Base-by-base conservation (phyloP, 2,113 vertebrate genomes). In the Gobius niger region DNA sequence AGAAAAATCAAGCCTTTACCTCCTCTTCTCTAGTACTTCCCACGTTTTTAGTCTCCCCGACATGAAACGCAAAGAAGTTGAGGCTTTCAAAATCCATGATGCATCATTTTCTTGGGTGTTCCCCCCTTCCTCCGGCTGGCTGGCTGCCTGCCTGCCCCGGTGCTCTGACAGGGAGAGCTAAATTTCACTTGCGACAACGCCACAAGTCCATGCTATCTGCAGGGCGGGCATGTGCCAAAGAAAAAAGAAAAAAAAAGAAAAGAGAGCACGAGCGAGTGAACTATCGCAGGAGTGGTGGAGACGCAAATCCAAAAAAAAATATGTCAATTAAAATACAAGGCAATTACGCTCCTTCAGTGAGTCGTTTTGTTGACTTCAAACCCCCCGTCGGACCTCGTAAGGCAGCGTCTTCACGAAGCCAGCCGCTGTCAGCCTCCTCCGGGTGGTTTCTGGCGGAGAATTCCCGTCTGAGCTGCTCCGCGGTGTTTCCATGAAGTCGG, bases 41-140 rank as follows among this genome's bases (percentile, higher is more conserved):
- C 82, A 72, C 79, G 63, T 70, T 66, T 68, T 71, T 63, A 54
- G 42, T 59, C 40, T 46, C 51, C 74, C 47, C 51, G 63, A 73
- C 70, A 24, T 56, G 12, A 44, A 76, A 65, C 62, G 76, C 67
- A 88, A 91, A 90, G 77, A 91, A 90, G 77, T 91, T 92, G 76
- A 83, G 59, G 72, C 63, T 40, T 41, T n/a, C 73, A 70, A 60
- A 68, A 71, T 77, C 67, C 86, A 82, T 76, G 82, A 83, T 84
- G 81, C 86, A 85, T 84, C 65, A 72, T 81, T 66, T 81, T 75
- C 81, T 61, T 61, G 66, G 57, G 73, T 78, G 77, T 72, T 68
- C 51, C 57, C 80, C 63, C 34, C 57, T 41, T 60, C 57, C 14
- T 15, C 49, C 4, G 24, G 24, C 18, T 16, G 24, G 24, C 24